Conservation (phyloP, 2,113 vertebrate genomes). For the Rhegmatorhina hoffmannsi region DNA sequence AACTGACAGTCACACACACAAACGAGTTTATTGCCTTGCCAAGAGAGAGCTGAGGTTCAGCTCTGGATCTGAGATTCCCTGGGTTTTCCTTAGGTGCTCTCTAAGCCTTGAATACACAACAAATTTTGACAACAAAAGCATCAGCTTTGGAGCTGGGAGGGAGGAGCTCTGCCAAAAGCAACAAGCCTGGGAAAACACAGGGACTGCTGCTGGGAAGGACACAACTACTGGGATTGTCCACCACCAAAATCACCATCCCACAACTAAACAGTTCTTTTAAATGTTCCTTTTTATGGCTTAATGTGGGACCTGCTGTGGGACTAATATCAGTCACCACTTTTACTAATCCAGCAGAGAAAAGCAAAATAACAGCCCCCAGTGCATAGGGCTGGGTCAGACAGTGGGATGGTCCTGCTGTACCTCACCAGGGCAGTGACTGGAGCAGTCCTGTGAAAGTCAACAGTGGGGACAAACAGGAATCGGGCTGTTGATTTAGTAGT, state of each 20-base stretch:
- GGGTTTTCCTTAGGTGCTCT: neutral
- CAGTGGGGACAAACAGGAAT: neutral
- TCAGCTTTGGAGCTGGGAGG: neutral
- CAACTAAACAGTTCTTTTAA: neutral
- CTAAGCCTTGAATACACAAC: neutral
- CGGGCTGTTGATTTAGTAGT: neutral
- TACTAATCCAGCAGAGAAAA: neutral
- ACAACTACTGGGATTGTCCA: neutral
- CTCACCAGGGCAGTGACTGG: neutral
- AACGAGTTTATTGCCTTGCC: neutral
- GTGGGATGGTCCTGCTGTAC: neutral
- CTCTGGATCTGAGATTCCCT: neutral
- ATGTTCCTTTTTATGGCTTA: neutral
- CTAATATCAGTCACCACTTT: neutral
- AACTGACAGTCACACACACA: too few relatives aligned
- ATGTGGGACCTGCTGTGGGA: neutral
- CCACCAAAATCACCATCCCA: neutral
- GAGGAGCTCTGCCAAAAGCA: constrained; percentile 35
- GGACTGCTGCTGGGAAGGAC: neutral
- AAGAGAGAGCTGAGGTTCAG: neutral
- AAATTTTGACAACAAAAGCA: neutral
- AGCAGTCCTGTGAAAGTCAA: neutral
- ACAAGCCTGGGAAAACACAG: neutral
- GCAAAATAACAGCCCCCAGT: neutral
- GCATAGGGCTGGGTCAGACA: neutral